Conservation (phyloP, 2,797 vertebrate species). For the Labroides dimidiatus region DNA sequence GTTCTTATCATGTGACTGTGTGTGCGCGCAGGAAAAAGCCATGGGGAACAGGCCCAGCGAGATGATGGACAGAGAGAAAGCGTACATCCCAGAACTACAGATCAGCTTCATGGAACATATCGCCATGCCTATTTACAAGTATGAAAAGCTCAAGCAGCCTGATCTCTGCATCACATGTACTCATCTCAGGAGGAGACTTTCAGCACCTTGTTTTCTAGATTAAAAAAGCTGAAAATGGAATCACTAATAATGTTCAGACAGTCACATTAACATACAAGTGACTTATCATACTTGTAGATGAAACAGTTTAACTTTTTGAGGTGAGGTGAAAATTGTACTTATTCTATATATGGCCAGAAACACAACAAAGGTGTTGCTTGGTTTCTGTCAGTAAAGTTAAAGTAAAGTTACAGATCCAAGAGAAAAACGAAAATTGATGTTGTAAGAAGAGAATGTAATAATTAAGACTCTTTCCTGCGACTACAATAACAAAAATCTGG, state of each 20-base stretch:
- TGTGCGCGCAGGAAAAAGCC: conserved; percentile 91
- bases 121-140: conserved; percentile 98
- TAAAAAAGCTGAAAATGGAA: no score
- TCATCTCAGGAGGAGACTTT: not conserved
- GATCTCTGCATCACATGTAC: not conserved
- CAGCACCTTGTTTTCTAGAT: no score
- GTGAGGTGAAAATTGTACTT: no score
- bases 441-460: not conserved
- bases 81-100: conserved; percentile 97
- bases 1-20: conserved; percentile 39
- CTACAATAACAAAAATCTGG: not conserved
- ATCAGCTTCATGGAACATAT: conserved; percentile 99
- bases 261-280: no score
- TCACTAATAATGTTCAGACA: no score
- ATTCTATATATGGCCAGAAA: no score
- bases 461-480: not conserved
- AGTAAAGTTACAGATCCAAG: no score
- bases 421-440: no score
- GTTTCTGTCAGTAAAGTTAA: no score
- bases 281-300: no score
- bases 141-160: not conserved
- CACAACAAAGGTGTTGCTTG: no score
- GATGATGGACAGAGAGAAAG: conserved; percentile 99
- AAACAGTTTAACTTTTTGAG: no score
- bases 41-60: conserved; percentile 98